Conservation (phyloP, 2,797 vertebrate genomes). For the Amblyraja radiata region DNA sequence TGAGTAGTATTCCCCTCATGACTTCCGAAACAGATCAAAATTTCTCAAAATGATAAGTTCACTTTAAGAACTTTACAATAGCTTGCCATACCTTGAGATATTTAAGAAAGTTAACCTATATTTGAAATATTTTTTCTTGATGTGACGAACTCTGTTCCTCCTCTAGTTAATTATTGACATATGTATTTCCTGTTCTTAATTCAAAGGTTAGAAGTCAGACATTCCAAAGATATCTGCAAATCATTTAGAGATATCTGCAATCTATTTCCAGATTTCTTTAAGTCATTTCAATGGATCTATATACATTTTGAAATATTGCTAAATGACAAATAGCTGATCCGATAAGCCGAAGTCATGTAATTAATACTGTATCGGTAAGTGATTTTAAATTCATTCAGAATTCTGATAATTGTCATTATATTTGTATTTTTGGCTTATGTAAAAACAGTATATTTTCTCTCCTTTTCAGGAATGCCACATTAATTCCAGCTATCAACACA, state of each 20-base stretch:
- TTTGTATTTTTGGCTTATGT: background rate
- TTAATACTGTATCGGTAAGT: background rate
- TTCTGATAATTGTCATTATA: background rate
- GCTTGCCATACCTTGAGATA: background rate
- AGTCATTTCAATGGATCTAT: slow-evolving; percentile 10
- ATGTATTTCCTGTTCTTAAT: background rate
- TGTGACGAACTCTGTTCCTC: background rate
- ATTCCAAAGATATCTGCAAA: slow-evolving; percentile 14
- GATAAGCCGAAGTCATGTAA: background rate
- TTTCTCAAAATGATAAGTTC: background rate
- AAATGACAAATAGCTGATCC: background rate
- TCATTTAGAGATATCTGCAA: slow-evolving; percentile 28
- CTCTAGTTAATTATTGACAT: background rate
- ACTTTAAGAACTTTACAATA: background rate
- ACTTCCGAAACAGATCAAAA: background rate
- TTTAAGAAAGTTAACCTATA: background rate
- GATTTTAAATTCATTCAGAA: background rate
- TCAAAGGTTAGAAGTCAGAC: slow-evolving; percentile 11
- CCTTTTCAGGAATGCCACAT: background rate
- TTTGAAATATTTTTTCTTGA: background rate
- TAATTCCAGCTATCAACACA: background rate
- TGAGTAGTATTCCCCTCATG: background rate
- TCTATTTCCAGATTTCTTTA: background rate
- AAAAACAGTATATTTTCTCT: background rate
- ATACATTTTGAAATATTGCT: background rate